These are phyloP conservation scores for Aspiorhynchus laticeps DNA, from an alignment of 2,113 vertebrate species.

Conservation along the genomic window DNA sequence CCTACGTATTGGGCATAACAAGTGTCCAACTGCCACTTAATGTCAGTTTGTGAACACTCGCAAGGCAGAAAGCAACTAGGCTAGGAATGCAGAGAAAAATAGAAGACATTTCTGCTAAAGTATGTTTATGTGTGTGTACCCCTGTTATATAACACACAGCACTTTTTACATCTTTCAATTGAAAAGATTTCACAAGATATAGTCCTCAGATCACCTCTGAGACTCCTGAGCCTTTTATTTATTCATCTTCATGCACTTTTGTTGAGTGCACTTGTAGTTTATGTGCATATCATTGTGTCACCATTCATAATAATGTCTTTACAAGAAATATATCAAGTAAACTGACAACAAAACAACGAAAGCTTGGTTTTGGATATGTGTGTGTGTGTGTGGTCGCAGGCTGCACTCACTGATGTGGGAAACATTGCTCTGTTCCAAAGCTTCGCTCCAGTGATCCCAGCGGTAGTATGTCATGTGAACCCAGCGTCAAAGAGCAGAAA, in stretches of 20 bases:
- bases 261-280: background rate
- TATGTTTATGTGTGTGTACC: slow-evolving; percentile 2
- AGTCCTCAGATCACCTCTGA: slow-evolving; percentile 13
- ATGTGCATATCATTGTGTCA: background rate
- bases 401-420: slow-evolving; percentile 33
- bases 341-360: background rate
- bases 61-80: background rate
- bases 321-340: background rate
- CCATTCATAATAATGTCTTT: background rate
- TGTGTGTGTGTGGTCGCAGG: background rate
- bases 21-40: background rate
- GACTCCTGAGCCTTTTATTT: background rate
- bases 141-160: slow-evolving; percentile 26
- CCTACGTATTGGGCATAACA: slow-evolving; percentile 6
- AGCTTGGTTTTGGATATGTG: background rate
- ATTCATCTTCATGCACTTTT: background rate
- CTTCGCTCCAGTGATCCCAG: slow-evolving; percentile 43
- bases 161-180: background rate
- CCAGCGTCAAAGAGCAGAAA: slow-evolving; percentile 38
- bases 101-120: background rate
- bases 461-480: slow-evolving; percentile 48
- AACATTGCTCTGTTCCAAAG: slow-evolving; percentile 37
- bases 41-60: background rate
- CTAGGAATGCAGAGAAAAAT: background rate
- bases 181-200: background rate